These are phyloP conservation scores for Podabrus alpinus DNA, from an alignment of 2,888 invertebrate genomes.

Conservation along the genomic window DNA sequence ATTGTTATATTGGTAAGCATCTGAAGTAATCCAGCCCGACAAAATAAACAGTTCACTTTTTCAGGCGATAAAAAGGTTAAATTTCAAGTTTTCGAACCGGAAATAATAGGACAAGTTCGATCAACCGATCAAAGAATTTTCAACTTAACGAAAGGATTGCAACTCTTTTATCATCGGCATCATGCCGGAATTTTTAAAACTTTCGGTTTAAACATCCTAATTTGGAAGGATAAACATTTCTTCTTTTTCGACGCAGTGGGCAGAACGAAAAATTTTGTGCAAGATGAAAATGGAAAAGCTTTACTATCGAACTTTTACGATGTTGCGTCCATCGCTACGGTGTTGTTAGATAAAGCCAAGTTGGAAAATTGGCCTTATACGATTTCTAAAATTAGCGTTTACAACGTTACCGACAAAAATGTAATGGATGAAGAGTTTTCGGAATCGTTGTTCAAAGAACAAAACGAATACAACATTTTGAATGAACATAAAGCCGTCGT, in stretches of 20 bases:
- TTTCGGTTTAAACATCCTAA: constrained; percentile 55
- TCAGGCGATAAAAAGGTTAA: constrained; percentile 53
- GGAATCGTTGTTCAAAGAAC: constrained; percentile 58
- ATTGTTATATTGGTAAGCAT: constrained; percentile 55
- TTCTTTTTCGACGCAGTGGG: constrained; percentile 69
- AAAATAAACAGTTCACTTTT: constrained; percentile 5
- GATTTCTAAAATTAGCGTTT: constrained; percentile 57
- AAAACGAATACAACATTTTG: constrained; percentile 62
- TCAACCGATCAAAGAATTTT: constrained; percentile 50
- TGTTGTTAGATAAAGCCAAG: constrained; percentile 58
- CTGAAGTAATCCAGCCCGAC: constrained; percentile 43
- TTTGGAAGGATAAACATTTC: constrained; percentile 64
- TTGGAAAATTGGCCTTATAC: constrained; percentile 59
- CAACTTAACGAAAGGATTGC: constrained; percentile 60
- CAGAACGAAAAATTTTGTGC: constrained; percentile 59
- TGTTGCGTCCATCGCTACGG: constrained; percentile 57
- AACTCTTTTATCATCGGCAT: constrained; percentile 61
- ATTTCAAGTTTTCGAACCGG: constrained; percentile 49
- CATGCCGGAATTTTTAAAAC: constrained; percentile 59
- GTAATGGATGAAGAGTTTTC: constrained; percentile 58
- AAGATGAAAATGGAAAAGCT: constrained; percentile 60
- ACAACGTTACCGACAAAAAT: constrained; percentile 47
- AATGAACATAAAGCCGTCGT: constrained; percentile 63
- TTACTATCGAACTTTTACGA: constrained; percentile 63
- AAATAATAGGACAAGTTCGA: constrained; percentile 49